Conservation (phyloP, 2,888 invertebrate species). For the Myopa testacea region DNA sequence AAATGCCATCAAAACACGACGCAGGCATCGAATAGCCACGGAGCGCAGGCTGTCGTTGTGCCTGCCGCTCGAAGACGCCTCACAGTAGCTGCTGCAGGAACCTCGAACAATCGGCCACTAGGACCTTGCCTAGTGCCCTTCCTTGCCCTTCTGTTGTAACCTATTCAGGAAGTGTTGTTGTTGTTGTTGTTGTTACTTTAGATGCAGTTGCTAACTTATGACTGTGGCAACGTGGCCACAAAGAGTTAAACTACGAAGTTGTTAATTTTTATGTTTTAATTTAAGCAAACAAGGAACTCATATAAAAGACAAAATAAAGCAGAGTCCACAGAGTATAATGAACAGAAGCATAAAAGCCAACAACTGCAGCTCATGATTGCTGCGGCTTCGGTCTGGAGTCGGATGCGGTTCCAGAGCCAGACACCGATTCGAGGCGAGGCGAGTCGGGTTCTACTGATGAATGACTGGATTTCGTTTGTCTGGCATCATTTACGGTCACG, state of each 20-base stretch:
- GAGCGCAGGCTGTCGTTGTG: background rate
- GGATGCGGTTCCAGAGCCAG: background rate
- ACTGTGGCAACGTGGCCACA: background rate
- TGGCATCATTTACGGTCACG: slow-evolving; percentile 32
- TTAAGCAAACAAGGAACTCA: background rate
- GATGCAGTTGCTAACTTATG: background rate
- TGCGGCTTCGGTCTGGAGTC: background rate
- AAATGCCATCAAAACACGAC: background rate
- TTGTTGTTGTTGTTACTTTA: background rate
- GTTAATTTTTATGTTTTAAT: slow-evolving; percentile 32
- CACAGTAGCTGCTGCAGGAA: too few species aligned
- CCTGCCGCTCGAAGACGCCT: background rate
- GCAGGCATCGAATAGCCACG: too few species aligned
- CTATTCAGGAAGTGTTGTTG: slow-evolving; percentile 12
- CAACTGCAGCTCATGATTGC: background rate
- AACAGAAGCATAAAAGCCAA: slow-evolving; percentile 14
- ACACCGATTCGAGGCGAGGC: background rate
- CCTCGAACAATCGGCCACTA: too few species aligned
- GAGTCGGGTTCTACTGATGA: background rate
- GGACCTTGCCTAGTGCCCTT: too few species aligned
- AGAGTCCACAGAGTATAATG: background rate
- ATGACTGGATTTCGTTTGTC: background rate
- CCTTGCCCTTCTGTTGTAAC: background rate
- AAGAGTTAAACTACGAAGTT: slow-evolving; percentile 4
- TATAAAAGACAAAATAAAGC: background rate